Evolutionary conservation across 2,797 vertebrate species (phyloP), one percentile per base, ranked within the genome.

Genomic region (Phataginus tricuspis): DNA sequence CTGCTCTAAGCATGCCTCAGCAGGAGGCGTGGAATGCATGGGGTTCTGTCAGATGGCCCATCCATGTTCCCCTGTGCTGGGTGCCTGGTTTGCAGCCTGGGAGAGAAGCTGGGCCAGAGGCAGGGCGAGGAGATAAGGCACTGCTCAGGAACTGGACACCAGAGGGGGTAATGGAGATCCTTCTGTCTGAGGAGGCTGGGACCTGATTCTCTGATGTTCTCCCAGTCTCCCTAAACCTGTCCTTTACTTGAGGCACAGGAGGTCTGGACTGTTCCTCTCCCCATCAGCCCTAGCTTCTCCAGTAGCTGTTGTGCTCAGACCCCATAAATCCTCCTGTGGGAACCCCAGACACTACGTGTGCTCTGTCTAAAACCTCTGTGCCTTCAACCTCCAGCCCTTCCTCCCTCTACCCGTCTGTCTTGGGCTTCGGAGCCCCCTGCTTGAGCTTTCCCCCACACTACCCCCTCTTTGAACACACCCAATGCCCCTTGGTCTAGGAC

Each of bases 401-500:
- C 71, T 66, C 55, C 79, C 75, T 63, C 89, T 29, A 19, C 19
- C 87, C 64, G 37, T 15, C 71, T 15, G 61, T 64, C 74, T 59
- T 45, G 49, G 45, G 66, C 78, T 86, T 19, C 6, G 51, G 55
- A 83, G 90, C 85, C 98, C 98, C 98, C 98, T 98, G 98, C 98
- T 98, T 97, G 15, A 92, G 63, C 97, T 97, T 96, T 97, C 84
- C 97, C 94, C 97, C 95, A 95, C 97, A 92, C 95, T 96, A 94
- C 97, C 97, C 98, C 97, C 98, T 98, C 96, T 97, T 37, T 37
- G n/a, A 39, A 51, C 53, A 95, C 29, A 78, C 29, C 39, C 21
- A 5, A 37, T 10, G 31, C 27, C 61, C 59, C 71, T 31, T 42
- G 42, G 27, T 77, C 89, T 79, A 37, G 61, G 75, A 19, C 45